Evolutionary conservation across 2,797 vertebrate genomes (phyloP), one percentile per base, ranked within the genome.

Genomic region (Buphagus erythrorhynchus): DNA sequence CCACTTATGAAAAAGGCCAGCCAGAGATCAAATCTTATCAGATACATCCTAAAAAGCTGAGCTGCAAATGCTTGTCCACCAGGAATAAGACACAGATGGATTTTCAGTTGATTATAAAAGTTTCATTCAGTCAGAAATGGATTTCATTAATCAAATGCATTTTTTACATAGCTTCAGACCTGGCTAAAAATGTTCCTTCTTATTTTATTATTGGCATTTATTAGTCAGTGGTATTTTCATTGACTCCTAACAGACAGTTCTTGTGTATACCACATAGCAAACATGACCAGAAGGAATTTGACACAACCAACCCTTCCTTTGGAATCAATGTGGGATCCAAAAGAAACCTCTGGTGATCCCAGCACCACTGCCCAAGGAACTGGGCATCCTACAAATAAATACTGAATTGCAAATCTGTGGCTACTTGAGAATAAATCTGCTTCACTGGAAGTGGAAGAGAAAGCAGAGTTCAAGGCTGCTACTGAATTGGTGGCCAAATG

Each of bases 191-290:
- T 91, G 29, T 77, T 93, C 71, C 51, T 43, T 88, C 72, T 96
- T 93, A 45, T 90, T 96, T 96, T 77, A 66, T 95, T 90, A 87
- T 77, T 48, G 59, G 54, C 91, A 80, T 97, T 97, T 97, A 97
- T 97, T 97, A 97, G 91, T 96, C 93, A 95, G 90, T 89, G 86
- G 68, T 91, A 94, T 93, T 96, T 97, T 89, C 90, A 93, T 80
- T 86, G 90, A 91, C 76, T 95, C 35, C 84, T 90, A 97, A 97
- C 90, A 98, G 93, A 95, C 95, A 94, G 83, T 73, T 93, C 93
- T 93, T 97, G 78, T 97, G 75, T 80, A 43, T 11, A 46, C 38
- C 66, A 51, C 80, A 49, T 20, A 90, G 94, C 51, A 83, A 91
- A 75, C 65, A 79, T 17, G 33, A 89, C 81, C 86, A 81, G 86